Evolutionary conservation across 2,888 invertebrate genomes (phyloP), one percentile per base, ranked within the genome.

Genomic region (Philhelius pedissequus): DNA sequence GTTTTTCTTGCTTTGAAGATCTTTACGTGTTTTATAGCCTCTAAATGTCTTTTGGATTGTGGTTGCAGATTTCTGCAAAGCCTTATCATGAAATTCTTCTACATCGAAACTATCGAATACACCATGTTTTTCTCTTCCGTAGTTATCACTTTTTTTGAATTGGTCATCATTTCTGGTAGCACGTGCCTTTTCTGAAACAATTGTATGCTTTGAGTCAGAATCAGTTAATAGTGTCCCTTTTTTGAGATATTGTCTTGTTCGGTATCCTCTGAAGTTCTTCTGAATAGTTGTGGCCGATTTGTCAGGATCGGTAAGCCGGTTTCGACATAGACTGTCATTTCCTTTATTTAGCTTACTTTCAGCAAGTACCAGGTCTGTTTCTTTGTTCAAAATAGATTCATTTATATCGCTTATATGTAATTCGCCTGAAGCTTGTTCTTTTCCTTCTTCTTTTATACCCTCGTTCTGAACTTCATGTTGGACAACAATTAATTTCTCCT

Each of bases 21-120:
- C 66, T 25, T 74, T 80, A 18, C 87, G 32, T 7, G 69, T 64
- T 7, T 77, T 80, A 43, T 86, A 82, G 7, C 87, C 86, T 40
- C 84, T 75, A 43, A 77, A 87, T 9, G 77, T 74, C 13, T 82
- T 86, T 69, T 87, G 87, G 62, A 87, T 86, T 22, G 58, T 64
- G 7, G 66, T 60, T 15, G 87, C 87, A 0, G 87, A 81, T 7
- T 86, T 50, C 1, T 83, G 50, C n/a, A 78, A 15, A 7, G n/a
- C 54, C 0, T 22, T 15, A 9, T 50, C 35, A 3, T 40, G 32
- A 43, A 32, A 30, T 4, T 40, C 43, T 18, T 68, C 73, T 1
- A 58, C 58, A 4, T 77, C 54, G 7, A 77, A 62, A 15, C 27
- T 62, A 4, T 73, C 50, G 9, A 40, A 15, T 15, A 9, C 9